These are phyloP conservation scores for Dufourea novaeangliae DNA, from an alignment of 1,140 invertebrate species.

Conservation along the genomic window DNA sequence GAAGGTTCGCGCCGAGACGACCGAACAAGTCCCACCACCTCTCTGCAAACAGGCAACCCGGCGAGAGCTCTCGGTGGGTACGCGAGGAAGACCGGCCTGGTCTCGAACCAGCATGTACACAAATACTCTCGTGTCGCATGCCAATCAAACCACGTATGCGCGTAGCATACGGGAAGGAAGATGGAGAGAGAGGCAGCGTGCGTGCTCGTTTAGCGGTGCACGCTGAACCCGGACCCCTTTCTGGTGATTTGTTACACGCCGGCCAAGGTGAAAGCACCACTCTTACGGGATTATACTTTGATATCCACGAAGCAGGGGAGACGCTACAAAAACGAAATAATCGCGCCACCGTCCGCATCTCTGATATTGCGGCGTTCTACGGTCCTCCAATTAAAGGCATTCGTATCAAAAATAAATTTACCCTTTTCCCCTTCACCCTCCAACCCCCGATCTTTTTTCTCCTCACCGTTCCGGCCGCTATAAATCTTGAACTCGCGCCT, in stretches of 20 bases:
- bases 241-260: conserved; percentile 68
- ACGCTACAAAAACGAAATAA: conserved; percentile 53
- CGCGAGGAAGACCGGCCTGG: conserved; percentile 36
- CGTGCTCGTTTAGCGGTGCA: conserved; percentile 57
- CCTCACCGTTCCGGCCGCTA: conserved; percentile 3
- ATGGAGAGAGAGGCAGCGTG: conserved; percentile 17
- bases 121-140: conserved; percentile 77
- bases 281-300: conserved; percentile 68
- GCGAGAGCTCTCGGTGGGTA: conserved; percentile 57
- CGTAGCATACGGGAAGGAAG: conserved; percentile 45
- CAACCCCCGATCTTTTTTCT: neutral
- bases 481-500: conserved; percentile 34
- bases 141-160: conserved; percentile 72
- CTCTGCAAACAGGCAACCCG: conserved; percentile 57
- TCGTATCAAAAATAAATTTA: conserved; percentile 55
- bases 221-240: conserved; percentile 55
- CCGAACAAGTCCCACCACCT: conserved; percentile 44
- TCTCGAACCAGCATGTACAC: conserved; percentile 66
- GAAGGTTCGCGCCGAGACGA: conserved; percentile 32
- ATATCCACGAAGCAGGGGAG: conserved; percentile 57
- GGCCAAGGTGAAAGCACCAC: conserved; percentile 59
- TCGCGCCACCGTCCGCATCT: conserved; percentile 28
- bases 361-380: conserved; percentile 35
- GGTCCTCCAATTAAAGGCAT: conserved; percentile 49
- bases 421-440: neutral